Conservation (phyloP, 2,113 vertebrate genomes). For the Platysternon megacephalum region DNA sequence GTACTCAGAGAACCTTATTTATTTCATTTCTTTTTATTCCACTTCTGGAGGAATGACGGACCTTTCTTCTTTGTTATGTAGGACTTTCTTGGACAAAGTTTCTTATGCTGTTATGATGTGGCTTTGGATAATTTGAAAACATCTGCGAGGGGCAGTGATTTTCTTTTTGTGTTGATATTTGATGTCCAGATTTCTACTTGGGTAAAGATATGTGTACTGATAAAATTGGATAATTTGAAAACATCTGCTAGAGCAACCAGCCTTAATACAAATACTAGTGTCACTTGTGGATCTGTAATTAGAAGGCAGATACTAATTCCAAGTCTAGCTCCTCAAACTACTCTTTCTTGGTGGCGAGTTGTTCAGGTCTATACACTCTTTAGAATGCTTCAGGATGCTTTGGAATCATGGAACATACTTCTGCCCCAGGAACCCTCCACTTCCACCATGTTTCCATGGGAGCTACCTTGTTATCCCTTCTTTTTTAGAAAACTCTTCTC, state of each 20-base stretch:
- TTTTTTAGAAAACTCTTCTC: conserved; percentile 13
- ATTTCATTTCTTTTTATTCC: not conserved
- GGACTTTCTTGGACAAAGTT: not conserved
- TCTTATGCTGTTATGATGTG: too few species aligned
- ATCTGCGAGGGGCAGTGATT: not conserved
- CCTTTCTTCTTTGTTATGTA: not conserved
- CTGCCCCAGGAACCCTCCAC: conserved; percentile 1
- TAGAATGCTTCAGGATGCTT: conserved; percentile 6
- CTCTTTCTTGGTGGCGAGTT: conserved; percentile 27
- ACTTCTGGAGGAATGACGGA: not conserved
- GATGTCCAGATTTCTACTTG: not conserved
- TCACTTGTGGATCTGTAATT: conserved; percentile 25
- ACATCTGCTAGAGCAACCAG: conserved; percentile 73
- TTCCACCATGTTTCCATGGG: not conserved
- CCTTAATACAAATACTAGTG: conserved; percentile 52
- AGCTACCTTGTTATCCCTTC: not conserved
- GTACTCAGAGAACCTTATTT: not conserved
- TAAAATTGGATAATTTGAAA: conserved; percentile 58
- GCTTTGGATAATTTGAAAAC: too few species aligned
- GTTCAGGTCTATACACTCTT: conserved; percentile 20
- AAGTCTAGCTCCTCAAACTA: conserved; percentile 26
- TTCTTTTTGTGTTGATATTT: not conserved
- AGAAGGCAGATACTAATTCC: conserved; percentile 50
- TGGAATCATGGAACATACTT: conserved; percentile 43
- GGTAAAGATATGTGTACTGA: not conserved